phyloP scores from a whole-genome alignment of 2,113 vertebrate species.

The Tragelaphus buxtoni region DNA sequence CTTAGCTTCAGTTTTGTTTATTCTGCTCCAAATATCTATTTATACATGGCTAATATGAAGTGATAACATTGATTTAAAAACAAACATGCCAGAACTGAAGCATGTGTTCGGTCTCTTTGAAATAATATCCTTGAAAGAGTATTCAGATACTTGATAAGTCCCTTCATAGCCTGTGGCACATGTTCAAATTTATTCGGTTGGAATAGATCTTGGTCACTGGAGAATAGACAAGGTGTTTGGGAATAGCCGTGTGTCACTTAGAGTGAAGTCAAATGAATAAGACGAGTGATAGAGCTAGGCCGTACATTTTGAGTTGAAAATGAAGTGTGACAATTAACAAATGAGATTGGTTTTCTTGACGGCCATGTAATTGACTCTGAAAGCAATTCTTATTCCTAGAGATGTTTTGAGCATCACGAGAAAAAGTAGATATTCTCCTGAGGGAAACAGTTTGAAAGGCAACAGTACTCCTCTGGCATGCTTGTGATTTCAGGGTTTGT shows the following conservation, averaged over 20 bases:
- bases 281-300: background rate
- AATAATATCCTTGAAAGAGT: background rate
- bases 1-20: background rate
- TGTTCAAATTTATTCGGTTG: background rate
- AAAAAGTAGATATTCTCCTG: background rate
- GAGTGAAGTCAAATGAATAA: background rate
- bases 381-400: slow-evolving; percentile 11
- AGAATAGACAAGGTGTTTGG: background rate
- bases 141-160: slow-evolving; percentile 12
- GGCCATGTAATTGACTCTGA: background rate
- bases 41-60: background rate
- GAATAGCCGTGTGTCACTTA: slow-evolving; percentile 1
- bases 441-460: background rate
- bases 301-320: slow-evolving; percentile 40
- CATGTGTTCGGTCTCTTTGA: background rate
- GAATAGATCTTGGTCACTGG: background rate
- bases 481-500: background rate
- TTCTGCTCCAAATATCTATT: background rate
- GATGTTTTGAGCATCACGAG: background rate
- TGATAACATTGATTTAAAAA: slow-evolving; percentile 19
- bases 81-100: background rate
- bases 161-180: background rate
- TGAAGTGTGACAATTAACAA: slow-evolving; percentile 36
- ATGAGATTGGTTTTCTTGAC: slow-evolving; percentile 28
- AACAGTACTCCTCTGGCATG: background rate